Conservation (phyloP, 2,888 invertebrate species). For the Papilio elwesi region DNA sequence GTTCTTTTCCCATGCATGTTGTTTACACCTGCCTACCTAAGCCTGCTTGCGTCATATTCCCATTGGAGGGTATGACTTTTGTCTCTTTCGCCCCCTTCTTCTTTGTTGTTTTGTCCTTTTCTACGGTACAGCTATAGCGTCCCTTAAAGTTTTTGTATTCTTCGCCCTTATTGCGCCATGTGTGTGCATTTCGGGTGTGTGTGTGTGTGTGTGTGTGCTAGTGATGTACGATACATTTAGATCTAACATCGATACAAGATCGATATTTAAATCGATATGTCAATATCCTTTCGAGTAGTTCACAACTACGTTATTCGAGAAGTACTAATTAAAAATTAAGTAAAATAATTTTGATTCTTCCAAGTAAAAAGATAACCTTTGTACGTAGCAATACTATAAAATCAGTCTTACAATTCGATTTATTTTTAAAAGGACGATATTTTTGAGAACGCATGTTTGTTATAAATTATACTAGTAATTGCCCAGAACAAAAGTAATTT, state of each 20-base stretch:
- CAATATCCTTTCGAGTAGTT: too few species aligned
- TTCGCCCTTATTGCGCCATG: constrained; percentile 74
- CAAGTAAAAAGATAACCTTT: too few species aligned
- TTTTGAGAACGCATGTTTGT: too few species aligned
- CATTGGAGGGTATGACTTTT: constrained; percentile 72
- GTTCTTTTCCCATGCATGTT: constrained; percentile 66
- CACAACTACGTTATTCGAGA: too few species aligned
- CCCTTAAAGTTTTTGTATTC: constrained; percentile 72
- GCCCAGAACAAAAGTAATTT: too few species aligned
- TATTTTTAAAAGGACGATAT: too few species aligned
- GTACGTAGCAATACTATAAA: too few species aligned
- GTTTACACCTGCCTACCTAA: constrained; percentile 76
- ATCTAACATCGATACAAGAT: not conserved
- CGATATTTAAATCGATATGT: not conserved
- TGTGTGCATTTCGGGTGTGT: constrained; percentile 66
- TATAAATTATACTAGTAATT: too few species aligned
- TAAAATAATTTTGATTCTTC: too few species aligned
- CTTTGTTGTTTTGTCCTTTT: constrained; percentile 58
- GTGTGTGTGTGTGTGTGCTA: constrained; percentile 70
- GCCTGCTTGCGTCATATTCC: constrained; percentile 72
- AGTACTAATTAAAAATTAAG: too few species aligned
- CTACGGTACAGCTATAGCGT: constrained; percentile 53
- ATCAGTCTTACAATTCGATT: too few species aligned
- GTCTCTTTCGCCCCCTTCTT: constrained; percentile 61
- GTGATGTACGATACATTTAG: constrained; percentile 22